Conservation (phyloP, 2,888 invertebrate genomes). For the Oscheius sp. region DNA sequence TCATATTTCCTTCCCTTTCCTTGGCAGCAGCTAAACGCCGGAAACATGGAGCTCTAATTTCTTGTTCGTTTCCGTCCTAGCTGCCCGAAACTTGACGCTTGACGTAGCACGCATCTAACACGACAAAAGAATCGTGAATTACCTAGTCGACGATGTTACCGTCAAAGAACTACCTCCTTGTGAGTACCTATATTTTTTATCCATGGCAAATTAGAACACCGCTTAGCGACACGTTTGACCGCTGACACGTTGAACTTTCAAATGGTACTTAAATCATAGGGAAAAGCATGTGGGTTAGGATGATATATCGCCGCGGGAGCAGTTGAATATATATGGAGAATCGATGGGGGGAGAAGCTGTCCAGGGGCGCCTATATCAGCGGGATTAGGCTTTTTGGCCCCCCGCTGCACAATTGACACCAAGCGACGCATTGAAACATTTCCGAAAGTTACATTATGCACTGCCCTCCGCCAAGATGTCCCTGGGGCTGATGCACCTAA, state of each 20-base stretch:
- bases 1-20: not conserved
- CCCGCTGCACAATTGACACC: constrained; percentile 30
- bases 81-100: constrained; percentile 13
- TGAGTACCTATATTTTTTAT: too few relatives aligned
- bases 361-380: constrained; percentile 30
- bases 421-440: constrained; percentile 25
- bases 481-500: not conserved
- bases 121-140: too few relatives aligned
- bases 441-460: constrained; percentile 19
- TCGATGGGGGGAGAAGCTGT: constrained; percentile 24
- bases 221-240: constrained; percentile 16
- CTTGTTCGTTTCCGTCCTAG: not conserved
- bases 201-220: not conserved
- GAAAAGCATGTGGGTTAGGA: constrained; percentile 16
- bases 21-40: constrained; percentile 7
- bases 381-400: constrained; percentile 30
- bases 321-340: constrained; percentile 29
- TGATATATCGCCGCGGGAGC: constrained; percentile 27
- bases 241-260: constrained; percentile 1
- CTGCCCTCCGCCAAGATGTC: not conserved
- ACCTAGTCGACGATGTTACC: too few relatives aligned
- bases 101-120: not conserved
- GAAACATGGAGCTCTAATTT: constrained; percentile 14
- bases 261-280: constrained; percentile 13
- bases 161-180: too few relatives aligned